These are phyloP conservation scores for Corvus hawaiiensis DNA, from an alignment of 2,113 vertebrate genomes.

Conservation along the genomic window DNA sequence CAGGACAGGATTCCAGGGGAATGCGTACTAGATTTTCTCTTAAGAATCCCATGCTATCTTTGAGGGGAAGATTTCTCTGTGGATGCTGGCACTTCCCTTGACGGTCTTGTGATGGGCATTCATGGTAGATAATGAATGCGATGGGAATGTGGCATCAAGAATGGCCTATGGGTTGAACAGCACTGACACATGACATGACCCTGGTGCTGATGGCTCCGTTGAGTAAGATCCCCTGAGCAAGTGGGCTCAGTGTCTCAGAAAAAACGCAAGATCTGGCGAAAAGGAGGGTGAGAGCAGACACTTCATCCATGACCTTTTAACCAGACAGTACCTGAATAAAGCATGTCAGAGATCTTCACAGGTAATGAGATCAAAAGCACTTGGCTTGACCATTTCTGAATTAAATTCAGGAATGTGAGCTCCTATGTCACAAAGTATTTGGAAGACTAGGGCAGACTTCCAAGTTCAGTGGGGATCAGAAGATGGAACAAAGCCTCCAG, in stretches of 20 bases:
- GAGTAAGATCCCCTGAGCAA: not conserved
- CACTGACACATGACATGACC: not conserved
- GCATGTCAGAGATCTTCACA: not conserved
- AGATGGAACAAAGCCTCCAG: not conserved
- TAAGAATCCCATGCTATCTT: not conserved
- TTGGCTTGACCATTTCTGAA: not conserved
- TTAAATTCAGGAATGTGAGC: not conserved
- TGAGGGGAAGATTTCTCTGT: not conserved
- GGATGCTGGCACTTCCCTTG: not conserved
- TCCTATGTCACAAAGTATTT: not conserved
- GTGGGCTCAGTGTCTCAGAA: not conserved
- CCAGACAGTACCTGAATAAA: not conserved
- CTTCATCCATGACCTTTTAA: not conserved
- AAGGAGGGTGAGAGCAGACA: fast-evolving
- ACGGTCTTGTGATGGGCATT: not conserved
- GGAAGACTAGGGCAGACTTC: not conserved
- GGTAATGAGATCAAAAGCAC: not conserved
- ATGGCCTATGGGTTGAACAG: not conserved
- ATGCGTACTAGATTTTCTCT: not conserved
- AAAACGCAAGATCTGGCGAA: not conserved
- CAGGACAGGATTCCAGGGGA: not conserved
- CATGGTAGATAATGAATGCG: not conserved
- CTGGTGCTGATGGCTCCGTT: not conserved
- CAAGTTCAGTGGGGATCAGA: not conserved
- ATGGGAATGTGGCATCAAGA: not conserved